Percentiles rank a stretch among this genome's conserved stretches.
Conservation (phyloP, 2,888 invertebrate species). For the Erpobdella octoculata region DNA sequence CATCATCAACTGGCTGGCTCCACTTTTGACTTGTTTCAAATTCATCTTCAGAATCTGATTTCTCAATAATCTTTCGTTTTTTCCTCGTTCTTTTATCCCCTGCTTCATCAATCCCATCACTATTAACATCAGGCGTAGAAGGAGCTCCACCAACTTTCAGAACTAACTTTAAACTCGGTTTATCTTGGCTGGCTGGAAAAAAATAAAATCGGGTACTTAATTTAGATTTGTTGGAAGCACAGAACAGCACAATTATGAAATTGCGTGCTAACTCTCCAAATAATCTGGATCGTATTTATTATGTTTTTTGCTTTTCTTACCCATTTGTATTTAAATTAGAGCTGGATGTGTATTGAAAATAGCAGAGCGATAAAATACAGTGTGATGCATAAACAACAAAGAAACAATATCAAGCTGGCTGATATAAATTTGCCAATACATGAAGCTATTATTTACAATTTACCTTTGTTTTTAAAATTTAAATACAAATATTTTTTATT, state of each 20-base stretch:
- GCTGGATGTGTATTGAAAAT: no score
- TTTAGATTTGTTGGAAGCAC: no score
- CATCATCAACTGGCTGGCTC: conserved; percentile 8
- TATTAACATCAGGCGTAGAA: conserved; percentile 28
- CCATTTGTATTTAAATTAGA: neutral
- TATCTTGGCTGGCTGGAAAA: conserved; percentile 19
- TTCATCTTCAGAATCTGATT: conserved; percentile 27
- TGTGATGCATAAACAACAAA: neutral
- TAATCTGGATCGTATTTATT: neutral
- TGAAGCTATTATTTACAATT: neutral
- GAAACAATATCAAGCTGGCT: neutral
- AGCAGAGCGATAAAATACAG: neutral
- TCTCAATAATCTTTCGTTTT: conserved; percentile 19
- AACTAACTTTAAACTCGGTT: conserved; percentile 33
- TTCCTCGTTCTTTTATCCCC: conserved; percentile 24
- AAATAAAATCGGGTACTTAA: neutral
- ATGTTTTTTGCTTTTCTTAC: neutral
- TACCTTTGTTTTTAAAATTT: neutral
- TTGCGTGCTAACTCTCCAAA: neutral
- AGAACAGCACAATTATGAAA: neutral
- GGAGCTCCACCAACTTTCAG: conserved; percentile 33
- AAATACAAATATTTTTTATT: neutral
- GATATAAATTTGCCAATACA: no score
- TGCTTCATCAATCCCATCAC: conserved; percentile 28
- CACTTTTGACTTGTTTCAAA: conserved; percentile 15